phyloP scores from a whole-genome alignment of 2,888 invertebrate species.

The Macrosiphum euphorbiae region DNA sequence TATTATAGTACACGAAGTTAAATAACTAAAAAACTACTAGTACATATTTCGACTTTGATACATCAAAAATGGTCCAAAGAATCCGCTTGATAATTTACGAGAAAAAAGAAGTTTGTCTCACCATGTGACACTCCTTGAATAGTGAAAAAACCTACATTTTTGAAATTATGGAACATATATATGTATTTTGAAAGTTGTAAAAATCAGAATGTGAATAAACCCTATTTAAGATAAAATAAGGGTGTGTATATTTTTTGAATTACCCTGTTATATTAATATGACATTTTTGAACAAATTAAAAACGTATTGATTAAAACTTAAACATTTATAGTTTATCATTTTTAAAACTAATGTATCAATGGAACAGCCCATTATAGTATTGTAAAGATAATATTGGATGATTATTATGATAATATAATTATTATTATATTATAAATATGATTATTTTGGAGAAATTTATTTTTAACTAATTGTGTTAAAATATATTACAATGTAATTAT shows the following conservation, averaged over 20 bases:
- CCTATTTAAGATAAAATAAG: background rate
- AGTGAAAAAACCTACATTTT: background rate
- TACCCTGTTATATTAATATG: background rate
- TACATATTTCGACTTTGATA: background rate
- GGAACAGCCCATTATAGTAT: background rate
- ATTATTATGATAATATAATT: too few relatives aligned
- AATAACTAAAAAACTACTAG: background rate
- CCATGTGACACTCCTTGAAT: background rate
- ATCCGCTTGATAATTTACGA: background rate
- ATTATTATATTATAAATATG: too few relatives aligned
- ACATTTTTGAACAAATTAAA: background rate
- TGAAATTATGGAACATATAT: background rate
- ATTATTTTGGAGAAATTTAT: background rate
- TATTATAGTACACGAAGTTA: background rate
- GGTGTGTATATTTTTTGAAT: background rate
- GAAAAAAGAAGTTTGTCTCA: background rate
- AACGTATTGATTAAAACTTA: background rate
- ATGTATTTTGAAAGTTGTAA: background rate
- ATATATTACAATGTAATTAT: background rate
- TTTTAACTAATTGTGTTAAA: background rate
- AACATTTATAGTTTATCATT: background rate
- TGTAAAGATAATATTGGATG: background rate
- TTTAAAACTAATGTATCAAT: background rate
- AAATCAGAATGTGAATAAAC: background rate
- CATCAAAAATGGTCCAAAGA: background rate